A percentile compares a stretch with the other conserved stretches of the same genome.
Conservation (phyloP, 1,140 invertebrate species). For the Eufriesea mexicana region DNA sequence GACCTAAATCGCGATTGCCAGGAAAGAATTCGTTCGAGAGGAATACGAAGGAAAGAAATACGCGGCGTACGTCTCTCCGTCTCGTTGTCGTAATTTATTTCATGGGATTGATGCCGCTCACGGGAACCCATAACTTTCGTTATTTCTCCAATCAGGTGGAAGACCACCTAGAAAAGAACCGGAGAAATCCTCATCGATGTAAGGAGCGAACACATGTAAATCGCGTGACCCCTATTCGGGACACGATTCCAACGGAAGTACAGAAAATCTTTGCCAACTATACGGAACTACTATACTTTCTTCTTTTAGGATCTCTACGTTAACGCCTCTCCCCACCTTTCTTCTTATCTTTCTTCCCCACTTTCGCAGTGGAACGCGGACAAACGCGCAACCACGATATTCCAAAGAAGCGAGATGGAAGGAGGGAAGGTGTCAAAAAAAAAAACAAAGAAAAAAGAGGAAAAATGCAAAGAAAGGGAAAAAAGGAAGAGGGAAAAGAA, state of each 20-base stretch:
- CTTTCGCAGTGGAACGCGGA: background rate
- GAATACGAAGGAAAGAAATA: background rate
- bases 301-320: constrained; percentile 1
- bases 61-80: constrained; percentile 3
- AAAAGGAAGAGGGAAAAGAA: too few species aligned
- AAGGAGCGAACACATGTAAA: constrained; percentile 66
- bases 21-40: background rate
- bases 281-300: constrained; percentile 25
- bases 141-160: constrained; percentile 62
- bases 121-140: constrained; percentile 67
- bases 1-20: background rate
- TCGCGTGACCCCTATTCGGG: constrained; percentile 67
- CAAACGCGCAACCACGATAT: too few species aligned
- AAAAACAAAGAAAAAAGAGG: background rate
- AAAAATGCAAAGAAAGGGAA: background rate
- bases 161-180: constrained; percentile 67
- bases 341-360: background rate
- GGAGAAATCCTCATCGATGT: constrained; percentile 63
- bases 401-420: too few species aligned
- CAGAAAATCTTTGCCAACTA: constrained; percentile 47
- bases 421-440: background rate
- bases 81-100: constrained; percentile 61
- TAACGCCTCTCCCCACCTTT: background rate
- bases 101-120: constrained; percentile 51
- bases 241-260: constrained; percentile 59